Evolutionary conservation across 2,113 vertebrate genomes (phyloP), one percentile per base, ranked within the genome.

Genomic region (Procavia capensis): DNA sequence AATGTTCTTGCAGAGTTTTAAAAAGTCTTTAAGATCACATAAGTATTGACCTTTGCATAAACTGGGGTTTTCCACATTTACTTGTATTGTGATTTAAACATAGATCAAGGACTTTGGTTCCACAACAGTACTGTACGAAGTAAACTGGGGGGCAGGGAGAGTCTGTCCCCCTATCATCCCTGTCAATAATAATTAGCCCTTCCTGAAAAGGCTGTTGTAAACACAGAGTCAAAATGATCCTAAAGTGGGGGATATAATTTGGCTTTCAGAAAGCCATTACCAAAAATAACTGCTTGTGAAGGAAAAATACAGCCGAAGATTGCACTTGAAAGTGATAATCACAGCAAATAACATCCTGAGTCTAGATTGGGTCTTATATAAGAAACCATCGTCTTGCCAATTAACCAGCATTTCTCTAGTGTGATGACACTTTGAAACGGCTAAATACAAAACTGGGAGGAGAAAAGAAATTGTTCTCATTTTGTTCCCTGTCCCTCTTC

Each of bases 101-200:
- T 47, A 74, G 95, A 91, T 92, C 61, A 92, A 88, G 34, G 76
- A 81, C 76, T 34, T 14, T 22, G 2, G 6, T 94, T 93, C 89
- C 87, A 61, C 14, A 31, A 80, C 59, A 80, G 16, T 36, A 34
- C 24, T 66, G 7, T 84, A 41, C 3, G 17, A 96, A 94, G 64
- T 88, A 93, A 94, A 93, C 31, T 24, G 66, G 64, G 54, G 64
- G 93, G 92, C 9, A 50, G 47, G 31, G 11, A 75, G n/a, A 93
- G 45, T 78, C 68, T 91, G 34, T 95, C 92, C 96, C n/a, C 93
- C n/a, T 84, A 64, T 54, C 76, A 94, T 93, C 36, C 70, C 76
- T 97, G 91, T 94, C 96, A 85, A 96, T 96, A 96, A 96, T 94
- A 95, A 98, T 97, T 97, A 97, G 96, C 54, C 93, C 64, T 93